Conservation (phyloP, 2,797 vertebrate species). For the Microctenopoma stevenorrisi region DNA sequence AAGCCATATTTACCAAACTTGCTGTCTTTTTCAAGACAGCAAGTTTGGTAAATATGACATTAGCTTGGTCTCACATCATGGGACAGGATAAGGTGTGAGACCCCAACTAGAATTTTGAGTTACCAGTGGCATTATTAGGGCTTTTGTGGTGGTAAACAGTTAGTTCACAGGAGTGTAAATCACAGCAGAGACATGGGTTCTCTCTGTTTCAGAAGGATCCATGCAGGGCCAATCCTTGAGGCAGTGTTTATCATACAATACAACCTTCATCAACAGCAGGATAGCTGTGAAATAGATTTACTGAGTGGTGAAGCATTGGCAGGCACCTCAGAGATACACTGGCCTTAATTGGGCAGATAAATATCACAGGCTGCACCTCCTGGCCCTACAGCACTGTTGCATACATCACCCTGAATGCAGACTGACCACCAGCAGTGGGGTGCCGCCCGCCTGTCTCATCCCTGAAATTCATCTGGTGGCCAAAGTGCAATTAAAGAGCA, state of each 20-base stretch:
- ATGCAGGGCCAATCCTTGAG: constrained; percentile 21
- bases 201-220: constrained; percentile 50
- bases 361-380: constrained; percentile 72
- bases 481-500: constrained; percentile 69
- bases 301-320: constrained; percentile 60
- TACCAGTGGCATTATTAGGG: constrained; percentile 28
- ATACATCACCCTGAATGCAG: constrained; percentile 67
- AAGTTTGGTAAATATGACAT: too few species aligned
- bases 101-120: constrained; percentile 21
- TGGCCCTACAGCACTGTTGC: constrained; percentile 59
- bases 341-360: constrained; percentile 84
- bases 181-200: constrained; percentile 58
- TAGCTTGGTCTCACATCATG: too few species aligned
- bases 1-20: not conserved
- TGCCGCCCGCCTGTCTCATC: constrained; percentile 50
- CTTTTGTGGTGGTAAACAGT: constrained; percentile 61
- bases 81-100: constrained; percentile 2
- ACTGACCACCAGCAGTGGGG: constrained; percentile 69
- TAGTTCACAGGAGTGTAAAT: constrained; percentile 65
- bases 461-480: constrained; percentile 63
- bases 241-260: constrained; percentile 63
- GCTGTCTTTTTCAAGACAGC: not conserved
- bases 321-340: constrained; percentile 63
- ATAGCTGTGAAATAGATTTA: constrained; percentile 60
- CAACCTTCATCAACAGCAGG: constrained; percentile 59